Evolutionary conservation across 1,140 invertebrate genomes (phyloP).

Genomic region (Phocides pigmalion): DNA sequence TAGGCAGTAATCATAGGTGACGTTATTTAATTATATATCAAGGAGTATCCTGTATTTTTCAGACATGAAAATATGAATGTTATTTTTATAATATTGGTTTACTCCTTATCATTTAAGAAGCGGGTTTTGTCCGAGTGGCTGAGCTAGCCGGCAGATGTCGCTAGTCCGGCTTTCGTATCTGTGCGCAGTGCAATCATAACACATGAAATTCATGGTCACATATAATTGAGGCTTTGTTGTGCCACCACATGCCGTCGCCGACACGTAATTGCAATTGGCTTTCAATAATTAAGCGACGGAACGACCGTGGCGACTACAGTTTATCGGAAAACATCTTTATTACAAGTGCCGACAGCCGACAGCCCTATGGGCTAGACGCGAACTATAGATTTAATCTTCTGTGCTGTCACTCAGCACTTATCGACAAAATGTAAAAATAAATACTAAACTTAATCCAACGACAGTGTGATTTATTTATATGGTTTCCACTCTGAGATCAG

Average conservation of each 20-base stretch:
- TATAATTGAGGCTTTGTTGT: slow-evolving; percentile 51
- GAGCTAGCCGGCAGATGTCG: slow-evolving; percentile 53
- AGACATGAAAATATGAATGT: too few relatives aligned
- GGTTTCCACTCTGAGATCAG: neutral
- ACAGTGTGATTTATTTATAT: slow-evolving; percentile 22
- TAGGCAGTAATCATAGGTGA: too few relatives aligned
- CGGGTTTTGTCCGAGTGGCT: neutral
- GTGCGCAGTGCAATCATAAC: slow-evolving; percentile 47
- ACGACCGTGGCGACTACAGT: slow-evolving; percentile 32
- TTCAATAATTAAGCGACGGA: slow-evolving; percentile 53
- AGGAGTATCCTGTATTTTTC: too few relatives aligned
- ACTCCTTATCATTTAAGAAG: too few relatives aligned
- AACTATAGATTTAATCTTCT: slow-evolving; percentile 32
- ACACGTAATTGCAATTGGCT: slow-evolving; percentile 49
- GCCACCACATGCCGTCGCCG: slow-evolving; percentile 49
- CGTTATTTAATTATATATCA: too few relatives aligned
- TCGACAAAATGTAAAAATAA: slow-evolving; percentile 27
- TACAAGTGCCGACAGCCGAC: slow-evolving; percentile 31
- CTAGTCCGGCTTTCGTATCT: slow-evolving; percentile 30
- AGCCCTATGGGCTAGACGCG: slow-evolving; percentile 25
- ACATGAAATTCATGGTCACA: slow-evolving; percentile 53
- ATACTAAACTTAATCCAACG: slow-evolving; percentile 2
- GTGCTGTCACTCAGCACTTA: slow-evolving; percentile 30
- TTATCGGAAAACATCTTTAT: slow-evolving; percentile 53
- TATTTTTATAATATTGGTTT: too few relatives aligned